Percentiles rank a stretch among this genome's conserved stretches.
phyloP scores from a whole-genome alignment of 1,140 invertebrate species.

The Megalonaias nervosa region DNA sequence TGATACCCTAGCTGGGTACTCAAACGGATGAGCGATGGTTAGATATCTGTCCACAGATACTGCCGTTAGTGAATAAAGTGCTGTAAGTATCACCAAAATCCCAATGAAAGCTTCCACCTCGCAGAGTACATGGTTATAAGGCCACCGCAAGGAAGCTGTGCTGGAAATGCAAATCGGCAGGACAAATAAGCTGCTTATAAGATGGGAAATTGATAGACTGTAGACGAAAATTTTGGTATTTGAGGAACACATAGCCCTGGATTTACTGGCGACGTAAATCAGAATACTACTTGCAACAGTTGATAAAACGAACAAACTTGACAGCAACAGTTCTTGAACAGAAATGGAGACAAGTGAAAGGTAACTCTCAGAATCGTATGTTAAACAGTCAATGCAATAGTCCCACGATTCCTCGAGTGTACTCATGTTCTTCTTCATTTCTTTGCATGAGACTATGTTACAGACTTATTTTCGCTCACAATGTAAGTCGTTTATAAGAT shows the following conservation, averaged over 20 bases:
- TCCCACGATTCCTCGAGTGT: no score
- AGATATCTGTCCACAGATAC: constrained; percentile 28
- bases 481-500: no score
- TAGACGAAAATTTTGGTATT: constrained; percentile 33
- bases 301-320: constrained; percentile 16
- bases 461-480: no score
- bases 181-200: constrained; percentile 28
- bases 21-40: constrained; percentile 32
- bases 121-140: constrained; percentile 11
- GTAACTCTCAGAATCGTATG: no score
- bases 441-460: no score
- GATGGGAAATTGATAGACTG: constrained; percentile 21
- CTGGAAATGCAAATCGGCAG: constrained; percentile 32
- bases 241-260: constrained; percentile 15
- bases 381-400: no score
- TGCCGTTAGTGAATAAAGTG: constrained; percentile 33
- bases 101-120: constrained; percentile 17
- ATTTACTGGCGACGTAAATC: constrained; percentile 22
- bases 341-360: background rate
- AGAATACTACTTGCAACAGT: constrained; percentile 24
- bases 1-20: constrained; percentile 28
- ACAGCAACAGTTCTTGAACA: constrained; percentile 11
- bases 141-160: constrained; percentile 16
- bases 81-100: constrained; percentile 34
- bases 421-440: no score